Evolutionary conservation across 1,140 invertebrate species (phyloP), one percentile per base, ranked within the genome.

Genomic region (Amyelois transitella): DNA sequence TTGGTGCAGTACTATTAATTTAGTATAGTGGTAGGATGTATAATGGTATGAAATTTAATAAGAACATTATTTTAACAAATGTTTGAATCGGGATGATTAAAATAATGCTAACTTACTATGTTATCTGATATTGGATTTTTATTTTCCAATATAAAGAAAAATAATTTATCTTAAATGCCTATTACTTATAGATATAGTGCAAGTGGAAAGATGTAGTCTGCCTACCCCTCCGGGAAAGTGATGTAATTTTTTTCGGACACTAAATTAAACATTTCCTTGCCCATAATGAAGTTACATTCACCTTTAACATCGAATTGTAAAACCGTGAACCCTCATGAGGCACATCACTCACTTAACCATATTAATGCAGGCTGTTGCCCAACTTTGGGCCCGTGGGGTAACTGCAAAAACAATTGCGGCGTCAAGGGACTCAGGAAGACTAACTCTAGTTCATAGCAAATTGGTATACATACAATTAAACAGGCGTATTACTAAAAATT

Each of bases 341-440:
- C 69, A 77, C 81, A 85, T 85, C 81, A 70, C 72, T 85, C 81
- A 85, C 74, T 85, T 85, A 82, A 77, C 66, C 75, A 72, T 69
- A 83, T 85, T 85, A 85, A 61, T 54, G 59, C 59, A 62, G 64
- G 63, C 64, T 66, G 59, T 64, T 59, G 51, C 53, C 28, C 52
- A 84, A 80, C 73, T 78, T 84, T 62, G 43, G 59, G 58, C 67
- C 73, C 72, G 43, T 21, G 76, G 75, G 76, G 76, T 75, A 72
- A 70, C 67, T 74, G 51, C 60, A 74, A 76, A 81, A 85, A 83
- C 81, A 85, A 77, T 82, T 80, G 69, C 45, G 60, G 64, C 63
- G 62, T 69, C 58, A 32, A 53, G 75, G 77, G 73, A 77, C 51
- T 51, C 28, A 80, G 38, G 51, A 51, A 57, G 10, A 25, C 48